Evolutionary conservation across 2,797 vertebrate genomes (phyloP).

Genomic region (Ciconia nigra): DNA sequence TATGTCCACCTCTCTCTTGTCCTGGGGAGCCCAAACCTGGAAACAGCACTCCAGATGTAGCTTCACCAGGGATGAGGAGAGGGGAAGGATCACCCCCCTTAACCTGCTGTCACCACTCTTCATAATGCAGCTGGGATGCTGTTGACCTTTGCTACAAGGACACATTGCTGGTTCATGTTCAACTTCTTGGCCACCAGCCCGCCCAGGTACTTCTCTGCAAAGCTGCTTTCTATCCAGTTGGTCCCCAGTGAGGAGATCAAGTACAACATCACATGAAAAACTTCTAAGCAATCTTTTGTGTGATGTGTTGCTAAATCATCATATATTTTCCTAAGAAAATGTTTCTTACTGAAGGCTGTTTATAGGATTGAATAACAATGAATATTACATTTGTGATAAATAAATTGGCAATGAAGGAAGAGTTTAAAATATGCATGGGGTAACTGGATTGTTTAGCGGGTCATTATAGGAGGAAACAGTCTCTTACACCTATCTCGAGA

Average conservation of each 20-base stretch:
- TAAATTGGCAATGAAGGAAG: neutral
- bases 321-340: neutral
- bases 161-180: neutral
- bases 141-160: neutral
- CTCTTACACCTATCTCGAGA: neutral
- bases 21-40: neutral
- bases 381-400: neutral
- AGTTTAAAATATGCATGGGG: neutral
- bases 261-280: neutral
- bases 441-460: neutral
- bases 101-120: neutral
- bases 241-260: neutral
- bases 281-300: neutral
- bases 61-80: neutral
- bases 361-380: neutral
- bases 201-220: neutral
- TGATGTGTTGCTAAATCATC: neutral
- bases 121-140: neutral
- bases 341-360: neutral
- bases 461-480: neutral
- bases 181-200: neutral
- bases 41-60: neutral
- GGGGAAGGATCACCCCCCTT: neutral
- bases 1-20: neutral
- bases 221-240: neutral